phyloP scores from a whole-genome alignment of 2,888 invertebrate species.

The Erebia ligea region DNA sequence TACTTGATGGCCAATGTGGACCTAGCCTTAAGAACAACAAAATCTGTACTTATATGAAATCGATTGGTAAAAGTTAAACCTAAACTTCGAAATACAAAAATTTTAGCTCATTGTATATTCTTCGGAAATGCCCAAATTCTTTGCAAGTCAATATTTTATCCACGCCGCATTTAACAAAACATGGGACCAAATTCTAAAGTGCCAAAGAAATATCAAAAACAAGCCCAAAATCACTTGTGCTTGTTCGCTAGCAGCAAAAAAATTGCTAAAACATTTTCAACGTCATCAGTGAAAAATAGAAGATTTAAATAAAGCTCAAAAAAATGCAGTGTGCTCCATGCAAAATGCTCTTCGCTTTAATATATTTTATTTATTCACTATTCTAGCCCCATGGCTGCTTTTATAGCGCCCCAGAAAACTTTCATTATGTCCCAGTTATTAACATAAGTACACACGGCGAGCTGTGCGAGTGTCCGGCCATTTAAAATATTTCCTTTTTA shows the following conservation, averaged over 20 bases:
- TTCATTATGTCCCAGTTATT: conserved; percentile 25
- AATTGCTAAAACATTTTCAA: not conserved
- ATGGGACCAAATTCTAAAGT: not conserved
- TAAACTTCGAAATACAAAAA: no score
- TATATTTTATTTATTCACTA: conserved; percentile 27
- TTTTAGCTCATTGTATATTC: no score
- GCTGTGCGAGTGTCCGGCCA: conserved; percentile 11
- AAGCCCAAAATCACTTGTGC: not conserved
- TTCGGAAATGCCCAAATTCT: no score
- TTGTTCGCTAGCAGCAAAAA: not conserved
- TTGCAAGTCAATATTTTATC: no score
- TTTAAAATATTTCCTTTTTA: conserved; percentile 26
- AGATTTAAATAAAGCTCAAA: not conserved
- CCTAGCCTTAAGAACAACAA: no score
- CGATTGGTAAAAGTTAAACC: no score
- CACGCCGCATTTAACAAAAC: not conserved
- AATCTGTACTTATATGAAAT: no score
- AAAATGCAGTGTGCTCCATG: conserved; percentile 10
- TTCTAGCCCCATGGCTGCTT: conserved; percentile 20
- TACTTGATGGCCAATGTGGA: no score
- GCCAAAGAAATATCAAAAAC: not conserved
- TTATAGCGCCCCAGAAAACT: conserved; percentile 25
- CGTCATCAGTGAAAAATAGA: conserved; percentile 11
- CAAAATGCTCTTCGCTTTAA: conserved; percentile 19
- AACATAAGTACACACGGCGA: conserved; percentile 25